Evolutionary conservation across 2,797 vertebrate genomes (phyloP).

Genomic region (Gymnothorax reevesii): DNA sequence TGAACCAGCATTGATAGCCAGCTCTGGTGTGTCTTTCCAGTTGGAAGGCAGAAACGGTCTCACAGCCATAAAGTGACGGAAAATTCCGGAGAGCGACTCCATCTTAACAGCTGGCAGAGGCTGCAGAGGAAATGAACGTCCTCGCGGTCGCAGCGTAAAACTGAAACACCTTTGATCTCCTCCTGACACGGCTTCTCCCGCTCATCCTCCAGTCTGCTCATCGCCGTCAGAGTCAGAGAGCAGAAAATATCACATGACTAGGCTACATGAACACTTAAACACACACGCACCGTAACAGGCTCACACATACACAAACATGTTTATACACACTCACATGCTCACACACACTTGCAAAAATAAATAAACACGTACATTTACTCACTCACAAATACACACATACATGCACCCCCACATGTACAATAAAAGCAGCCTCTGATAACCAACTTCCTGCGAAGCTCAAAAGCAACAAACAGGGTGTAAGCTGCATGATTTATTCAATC

Average conservation of each 20-base stretch:
- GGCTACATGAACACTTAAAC: background rate
- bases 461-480: too few species aligned
- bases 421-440: too few species aligned
- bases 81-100: too few species aligned
- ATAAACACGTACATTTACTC: too few species aligned
- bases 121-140: background rate
- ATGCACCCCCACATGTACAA: too few species aligned
- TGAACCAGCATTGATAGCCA: too few species aligned
- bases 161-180: background rate
- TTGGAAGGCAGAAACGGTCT: too few species aligned
- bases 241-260: background rate
- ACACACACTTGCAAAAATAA: background rate
- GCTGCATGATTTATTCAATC: too few species aligned
- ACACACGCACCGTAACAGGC: background rate
- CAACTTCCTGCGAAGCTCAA: too few species aligned
- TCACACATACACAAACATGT: background rate
- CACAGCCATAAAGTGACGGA: too few species aligned
- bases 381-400: too few species aligned
- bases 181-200: background rate
- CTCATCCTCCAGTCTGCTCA: background rate
- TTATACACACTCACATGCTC: background rate
- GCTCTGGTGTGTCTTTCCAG: background rate
- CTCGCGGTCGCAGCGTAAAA: background rate
- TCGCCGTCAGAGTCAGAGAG: background rate
- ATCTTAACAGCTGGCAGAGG: background rate